These are phyloP conservation scores for Apteryx owenii DNA, from an alignment of 2,113 vertebrate genomes.

Conservation along the genomic window DNA sequence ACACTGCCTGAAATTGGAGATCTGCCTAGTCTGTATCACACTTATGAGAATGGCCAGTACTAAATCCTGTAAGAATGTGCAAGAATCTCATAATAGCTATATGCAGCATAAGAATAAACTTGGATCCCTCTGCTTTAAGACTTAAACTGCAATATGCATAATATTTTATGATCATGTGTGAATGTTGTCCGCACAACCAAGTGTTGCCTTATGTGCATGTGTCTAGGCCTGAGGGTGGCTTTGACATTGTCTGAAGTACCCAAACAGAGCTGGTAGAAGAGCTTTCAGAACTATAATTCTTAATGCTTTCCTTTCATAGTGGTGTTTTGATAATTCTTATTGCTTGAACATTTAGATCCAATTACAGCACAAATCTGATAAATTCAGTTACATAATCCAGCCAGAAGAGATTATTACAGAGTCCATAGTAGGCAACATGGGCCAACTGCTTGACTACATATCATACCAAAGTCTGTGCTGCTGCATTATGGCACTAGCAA, in stretches of 20 bases:
- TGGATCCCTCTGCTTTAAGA: neutral
- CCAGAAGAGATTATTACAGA: neutral
- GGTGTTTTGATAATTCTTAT: neutral
- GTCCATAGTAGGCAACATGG: rapidly evolving
- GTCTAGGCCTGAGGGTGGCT: neutral
- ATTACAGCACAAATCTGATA: neutral
- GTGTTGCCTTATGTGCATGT: neutral
- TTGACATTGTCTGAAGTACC: neutral
- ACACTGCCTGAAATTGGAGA: neutral
- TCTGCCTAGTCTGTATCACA: neutral
- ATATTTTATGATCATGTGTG: neutral
- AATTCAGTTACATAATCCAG: neutral
- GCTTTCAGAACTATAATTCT: neutral
- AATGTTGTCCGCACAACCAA: neutral
- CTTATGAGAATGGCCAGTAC: neutral
- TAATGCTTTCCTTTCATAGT: neutral
- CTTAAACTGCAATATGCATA: neutral
- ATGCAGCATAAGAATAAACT: neutral
- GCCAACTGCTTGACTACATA: neutral
- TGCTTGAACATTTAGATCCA: neutral
- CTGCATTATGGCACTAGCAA: neutral
- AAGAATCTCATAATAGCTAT: neutral
- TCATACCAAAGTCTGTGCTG: neutral
- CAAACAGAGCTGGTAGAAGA: neutral
- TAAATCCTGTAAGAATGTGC: neutral